These are phyloP conservation scores for Acinonyx jubatus DNA, from an alignment of 2,113 vertebrate species.

Conservation along the genomic window DNA sequence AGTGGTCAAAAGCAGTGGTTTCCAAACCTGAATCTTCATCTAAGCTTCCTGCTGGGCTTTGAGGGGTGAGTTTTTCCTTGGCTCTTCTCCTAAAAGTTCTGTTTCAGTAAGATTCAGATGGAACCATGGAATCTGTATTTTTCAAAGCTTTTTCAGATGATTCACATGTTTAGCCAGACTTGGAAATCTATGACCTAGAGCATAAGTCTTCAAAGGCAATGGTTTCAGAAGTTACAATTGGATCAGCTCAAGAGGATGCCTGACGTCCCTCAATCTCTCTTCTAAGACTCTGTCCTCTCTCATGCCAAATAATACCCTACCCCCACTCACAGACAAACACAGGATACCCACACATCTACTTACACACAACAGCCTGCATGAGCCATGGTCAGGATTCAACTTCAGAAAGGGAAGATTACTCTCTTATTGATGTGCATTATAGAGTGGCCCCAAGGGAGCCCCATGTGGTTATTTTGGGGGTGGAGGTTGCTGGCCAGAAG, in stretches of 20 bases:
- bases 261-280: not conserved
- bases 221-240: not conserved
- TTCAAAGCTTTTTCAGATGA: not conserved
- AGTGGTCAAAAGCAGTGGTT: not conserved
- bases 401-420: not conserved
- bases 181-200: conserved; percentile 25
- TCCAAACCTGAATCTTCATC: conserved; percentile 11
- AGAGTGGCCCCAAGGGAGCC: not conserved
- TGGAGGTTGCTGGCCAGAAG: not conserved
- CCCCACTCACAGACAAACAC: not conserved
- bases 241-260: not conserved
- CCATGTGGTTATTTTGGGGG: not conserved
- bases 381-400: not conserved
- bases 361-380: not conserved
- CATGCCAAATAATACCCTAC: not conserved
- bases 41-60: not conserved
- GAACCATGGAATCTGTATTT: conserved; percentile 21
- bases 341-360: not conserved
- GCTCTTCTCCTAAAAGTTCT: not conserved
- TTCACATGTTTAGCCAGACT: not conserved
- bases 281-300: not conserved
- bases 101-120: not conserved
- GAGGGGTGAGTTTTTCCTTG: not conserved
- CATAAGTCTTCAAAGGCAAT: not conserved
- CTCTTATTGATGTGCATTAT: not conserved